Percentiles rank a stretch among this genome's conserved stretches.
phyloP scores from a whole-genome alignment of 2,113 vertebrate genomes.

The Pituophis catenifer region DNA sequence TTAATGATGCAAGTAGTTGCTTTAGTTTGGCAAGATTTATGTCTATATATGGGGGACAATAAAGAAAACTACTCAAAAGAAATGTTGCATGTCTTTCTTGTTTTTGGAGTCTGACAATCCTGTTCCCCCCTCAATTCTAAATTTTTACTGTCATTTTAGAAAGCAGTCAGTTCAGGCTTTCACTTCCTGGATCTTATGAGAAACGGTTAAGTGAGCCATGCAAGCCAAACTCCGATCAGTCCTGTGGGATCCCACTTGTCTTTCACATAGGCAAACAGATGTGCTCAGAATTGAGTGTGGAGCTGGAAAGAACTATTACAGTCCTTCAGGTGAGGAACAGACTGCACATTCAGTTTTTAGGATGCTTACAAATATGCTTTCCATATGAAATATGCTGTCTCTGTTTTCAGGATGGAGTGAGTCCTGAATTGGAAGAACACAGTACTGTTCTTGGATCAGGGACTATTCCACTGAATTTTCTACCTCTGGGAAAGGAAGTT shows the following conservation, averaged over 20 bases:
- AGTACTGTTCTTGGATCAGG: conserved; percentile 48
- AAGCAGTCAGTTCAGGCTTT: conserved; percentile 57
- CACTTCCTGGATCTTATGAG: conserved; percentile 74
- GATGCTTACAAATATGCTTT: not conserved
- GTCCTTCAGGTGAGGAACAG: conserved; percentile 63
- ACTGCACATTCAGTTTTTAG: not conserved
- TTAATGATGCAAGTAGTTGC: not conserved
- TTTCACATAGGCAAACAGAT: conserved; percentile 73
- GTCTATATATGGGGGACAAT: not conserved
- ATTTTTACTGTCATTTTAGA: conserved; percentile 54
- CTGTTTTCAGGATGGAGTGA: conserved; percentile 58
- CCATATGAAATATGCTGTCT: not conserved
- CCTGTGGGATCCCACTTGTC: conserved; percentile 46
- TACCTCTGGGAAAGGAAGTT: conserved; percentile 64
- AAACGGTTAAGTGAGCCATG: conserved; percentile 63
- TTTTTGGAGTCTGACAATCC: not conserved
- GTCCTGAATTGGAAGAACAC: conserved; percentile 64
- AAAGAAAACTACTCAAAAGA: not conserved
- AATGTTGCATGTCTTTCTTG: not conserved
- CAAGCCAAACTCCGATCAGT: conserved; percentile 20
- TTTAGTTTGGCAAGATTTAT: not conserved
- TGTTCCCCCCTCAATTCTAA: not conserved
- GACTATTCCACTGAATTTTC: conserved; percentile 59
- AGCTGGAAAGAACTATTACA: conserved; percentile 58
- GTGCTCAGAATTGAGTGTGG: conserved; percentile 58